Conservation (phyloP, 2,113 vertebrate genomes). For the Guaruba guarouba region DNA sequence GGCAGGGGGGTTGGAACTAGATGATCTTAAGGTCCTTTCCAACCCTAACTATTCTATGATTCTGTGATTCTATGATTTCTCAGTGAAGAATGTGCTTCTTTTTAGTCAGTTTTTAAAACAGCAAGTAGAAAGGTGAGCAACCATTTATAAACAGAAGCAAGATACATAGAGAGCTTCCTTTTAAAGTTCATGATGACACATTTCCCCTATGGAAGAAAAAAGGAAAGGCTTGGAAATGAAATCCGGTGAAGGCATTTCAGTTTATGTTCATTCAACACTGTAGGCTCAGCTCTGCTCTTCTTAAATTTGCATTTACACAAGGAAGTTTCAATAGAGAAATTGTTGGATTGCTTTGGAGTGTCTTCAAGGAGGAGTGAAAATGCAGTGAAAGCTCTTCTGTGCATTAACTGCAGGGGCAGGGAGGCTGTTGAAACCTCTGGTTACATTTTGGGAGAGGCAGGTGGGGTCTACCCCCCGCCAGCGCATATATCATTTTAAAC, state of each 20-base stretch:
- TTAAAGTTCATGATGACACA: not conserved
- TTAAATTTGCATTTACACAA: constrained; percentile 41
- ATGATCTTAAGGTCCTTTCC: too few species aligned
- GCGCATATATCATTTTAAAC: not conserved
- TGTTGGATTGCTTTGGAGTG: constrained; percentile 45
- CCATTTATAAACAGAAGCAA: not conserved
- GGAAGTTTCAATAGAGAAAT: constrained; percentile 47
- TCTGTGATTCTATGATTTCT: not conserved
- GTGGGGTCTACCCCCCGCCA: not conserved
- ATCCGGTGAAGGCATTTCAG: not conserved
- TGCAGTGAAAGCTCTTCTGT: not conserved
- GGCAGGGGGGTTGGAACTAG: too few species aligned
- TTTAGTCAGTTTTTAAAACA: not conserved
- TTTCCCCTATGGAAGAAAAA: not conserved
- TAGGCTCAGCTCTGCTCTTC: constrained; percentile 1
- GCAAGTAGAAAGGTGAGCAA: not conserved
- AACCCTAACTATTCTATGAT: too few species aligned
- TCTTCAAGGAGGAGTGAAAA: not conserved
- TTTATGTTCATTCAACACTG: not conserved
- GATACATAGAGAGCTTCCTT: not conserved
- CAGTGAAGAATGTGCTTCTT: not conserved
- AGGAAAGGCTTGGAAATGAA: not conserved
- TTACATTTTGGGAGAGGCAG: not conserved
- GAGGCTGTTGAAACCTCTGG: not conserved
- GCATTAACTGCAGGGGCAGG: not conserved